phyloP scores from a whole-genome alignment of 2,113 vertebrate species.

The Sisor rabdophorus region DNA sequence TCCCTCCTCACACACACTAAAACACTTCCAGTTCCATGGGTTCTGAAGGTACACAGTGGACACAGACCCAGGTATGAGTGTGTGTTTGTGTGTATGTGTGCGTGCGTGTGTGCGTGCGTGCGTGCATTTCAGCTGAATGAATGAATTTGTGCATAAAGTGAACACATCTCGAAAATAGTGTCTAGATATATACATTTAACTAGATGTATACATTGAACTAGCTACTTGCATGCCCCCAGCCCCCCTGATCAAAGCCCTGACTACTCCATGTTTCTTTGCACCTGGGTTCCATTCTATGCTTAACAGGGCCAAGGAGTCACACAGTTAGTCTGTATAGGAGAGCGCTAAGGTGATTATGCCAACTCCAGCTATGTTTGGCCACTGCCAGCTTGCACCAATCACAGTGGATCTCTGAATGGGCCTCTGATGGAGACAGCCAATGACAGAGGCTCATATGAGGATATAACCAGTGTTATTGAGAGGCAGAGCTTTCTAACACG shows the following conservation, averaged over 20 bases:
- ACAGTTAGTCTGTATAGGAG: slow-evolving; percentile 52
- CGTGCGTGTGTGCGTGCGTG: slow-evolving; percentile 27
- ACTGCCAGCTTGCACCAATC: slow-evolving; percentile 59
- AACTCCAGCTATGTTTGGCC: slow-evolving; percentile 61
- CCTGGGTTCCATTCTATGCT: slow-evolving; percentile 21
- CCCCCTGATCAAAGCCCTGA: slow-evolving; percentile 57
- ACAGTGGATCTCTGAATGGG: slow-evolving; percentile 50
- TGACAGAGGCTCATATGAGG: slow-evolving; percentile 27
- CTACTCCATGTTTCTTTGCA: slow-evolving; percentile 35
- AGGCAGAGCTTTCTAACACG: slow-evolving; percentile 1
- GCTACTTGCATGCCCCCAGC: slow-evolving; percentile 14
- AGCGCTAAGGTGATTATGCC: slow-evolving; percentile 61
- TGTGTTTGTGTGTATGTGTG: slow-evolving; percentile 16
- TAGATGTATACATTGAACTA: slow-evolving; percentile 42
- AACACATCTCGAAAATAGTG: slow-evolving; percentile 33
- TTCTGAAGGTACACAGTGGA: neutral
- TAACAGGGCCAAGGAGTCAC: slow-evolving; percentile 36
- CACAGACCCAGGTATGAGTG: slow-evolving; percentile 21
- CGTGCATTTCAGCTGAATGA: slow-evolving; percentile 1
- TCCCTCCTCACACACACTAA: slow-evolving; percentile 31
- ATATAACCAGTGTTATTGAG: slow-evolving; percentile 5
- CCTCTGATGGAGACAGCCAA: slow-evolving; percentile 33
- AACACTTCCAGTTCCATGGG: slow-evolving; percentile 10
- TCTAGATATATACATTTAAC: slow-evolving; percentile 40
- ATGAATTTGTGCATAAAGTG: slow-evolving; percentile 31